A percentile compares a stretch with the other conserved stretches of the same genome.
phyloP scores from a whole-genome alignment of 2,888 invertebrate genomes.

The Epinotia demarniana region DNA sequence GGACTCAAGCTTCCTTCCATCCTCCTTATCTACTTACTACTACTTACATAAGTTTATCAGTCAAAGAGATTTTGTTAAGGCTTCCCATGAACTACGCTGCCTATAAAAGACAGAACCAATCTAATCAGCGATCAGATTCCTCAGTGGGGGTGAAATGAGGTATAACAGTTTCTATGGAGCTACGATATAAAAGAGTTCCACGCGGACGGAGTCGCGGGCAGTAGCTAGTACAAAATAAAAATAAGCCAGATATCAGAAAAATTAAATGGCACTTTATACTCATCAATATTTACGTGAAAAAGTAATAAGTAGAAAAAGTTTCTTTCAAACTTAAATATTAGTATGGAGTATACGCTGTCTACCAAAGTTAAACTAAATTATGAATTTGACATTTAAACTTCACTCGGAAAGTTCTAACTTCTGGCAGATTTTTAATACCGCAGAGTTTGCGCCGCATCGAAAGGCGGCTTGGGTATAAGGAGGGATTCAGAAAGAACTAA shows the following conservation, averaged over 20 bases:
- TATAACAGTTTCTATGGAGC: no score
- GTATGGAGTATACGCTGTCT: neutral
- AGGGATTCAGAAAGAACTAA: conserved; percentile 12
- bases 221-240: no score
- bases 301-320: neutral
- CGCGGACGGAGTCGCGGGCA: no score
- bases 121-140: no score
- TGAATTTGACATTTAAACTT: conserved; percentile 14
- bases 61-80: neutral
- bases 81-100: neutral
- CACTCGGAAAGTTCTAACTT: conserved; percentile 10
- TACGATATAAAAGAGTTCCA: no score
- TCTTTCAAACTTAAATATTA: neutral
- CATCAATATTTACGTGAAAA: neutral
- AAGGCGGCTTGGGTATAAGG: conserved; percentile 3
- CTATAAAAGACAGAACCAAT: neutral
- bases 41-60: no score
- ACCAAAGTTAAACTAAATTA: conserved; percentile 1
- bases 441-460: conserved; percentile 9
- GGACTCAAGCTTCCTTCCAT: no score
- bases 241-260: neutral
- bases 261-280: neutral
- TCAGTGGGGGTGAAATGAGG: no score
- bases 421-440: conserved; percentile 16
- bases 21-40: no score